phyloP scores from a whole-genome alignment of 2,113 vertebrate genomes.

The Clarias batrachus region DNA sequence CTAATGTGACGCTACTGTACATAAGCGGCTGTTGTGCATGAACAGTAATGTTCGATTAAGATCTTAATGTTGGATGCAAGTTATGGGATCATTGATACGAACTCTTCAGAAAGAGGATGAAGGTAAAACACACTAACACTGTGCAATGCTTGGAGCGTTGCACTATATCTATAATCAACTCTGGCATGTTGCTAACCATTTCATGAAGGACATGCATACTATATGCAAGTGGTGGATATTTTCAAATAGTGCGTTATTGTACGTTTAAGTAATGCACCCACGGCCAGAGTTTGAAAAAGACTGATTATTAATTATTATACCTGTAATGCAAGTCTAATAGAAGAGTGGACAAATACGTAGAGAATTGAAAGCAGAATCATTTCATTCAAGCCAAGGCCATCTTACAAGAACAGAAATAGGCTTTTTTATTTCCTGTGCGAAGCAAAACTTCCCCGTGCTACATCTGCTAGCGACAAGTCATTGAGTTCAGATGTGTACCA shows the following conservation, averaged over 20 bases:
- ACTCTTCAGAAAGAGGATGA: background rate
- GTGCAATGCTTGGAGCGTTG: background rate
- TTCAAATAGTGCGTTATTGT: background rate
- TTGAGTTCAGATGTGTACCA: background rate
- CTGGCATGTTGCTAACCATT: background rate
- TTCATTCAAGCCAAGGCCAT: background rate
- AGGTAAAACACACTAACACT: background rate
- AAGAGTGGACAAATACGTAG: background rate
- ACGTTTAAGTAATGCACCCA: background rate
- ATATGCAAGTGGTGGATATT: background rate
- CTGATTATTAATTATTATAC: too few species aligned
- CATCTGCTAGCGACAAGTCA: background rate
- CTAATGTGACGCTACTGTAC: background rate
- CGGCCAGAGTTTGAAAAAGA: background rate
- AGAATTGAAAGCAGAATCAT: background rate
- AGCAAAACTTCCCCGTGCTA: background rate
- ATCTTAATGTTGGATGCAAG: background rate
- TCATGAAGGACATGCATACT: background rate
- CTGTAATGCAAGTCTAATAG: background rate
- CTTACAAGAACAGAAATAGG: background rate
- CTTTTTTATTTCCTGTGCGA: conserved; percentile 12
- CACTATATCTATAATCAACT: background rate
- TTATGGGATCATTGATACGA: background rate
- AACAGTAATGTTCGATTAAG: background rate
- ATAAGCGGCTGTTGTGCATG: background rate